Evolutionary conservation across 92 coral and sea anemone species (phyloP), one percentile per base, ranked within the genome.

Genomic region (Galaxea fascicularis): DNA sequence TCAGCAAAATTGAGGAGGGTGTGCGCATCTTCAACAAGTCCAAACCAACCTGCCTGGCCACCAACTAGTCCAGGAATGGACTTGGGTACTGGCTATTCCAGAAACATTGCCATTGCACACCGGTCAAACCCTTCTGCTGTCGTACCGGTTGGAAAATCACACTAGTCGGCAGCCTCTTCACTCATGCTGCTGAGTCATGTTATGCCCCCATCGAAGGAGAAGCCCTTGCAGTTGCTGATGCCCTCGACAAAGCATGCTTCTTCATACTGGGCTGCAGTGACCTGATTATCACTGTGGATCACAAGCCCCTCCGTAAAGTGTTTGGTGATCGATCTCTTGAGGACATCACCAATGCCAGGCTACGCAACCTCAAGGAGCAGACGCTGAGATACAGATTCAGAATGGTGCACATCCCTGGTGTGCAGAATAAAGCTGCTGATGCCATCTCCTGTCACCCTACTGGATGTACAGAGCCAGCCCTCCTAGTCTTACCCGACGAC

Each of bases 71-170:
- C 0, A 84, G 88, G 58, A 20, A 25, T 12, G 74, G 91, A 73
- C 74, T 82, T 67, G 86, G 91, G 0, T 87, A 22, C 83, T 82
- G 91, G 80, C 83, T 66, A 1, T 90, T 82, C 86, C 91, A 90
- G 66, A 83, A 87, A 76, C 92, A 88, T 63, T 91, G 90, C 80
- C 46, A 59, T 8, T 91, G 91, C 22, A 31, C 65, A 28, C 64
- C 88, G 72, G 47, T 56, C 0, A 71, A 82, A 26, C 89, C 95
- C 26, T 92, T 89, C 87, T 88, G 90, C 85, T 91, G 90, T 51
- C 74, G 13, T 64, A 84, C 79, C 15, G 88, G 94, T 66, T 91
- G 95, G 95, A 92, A 89, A 13, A 41, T 89, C 26, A 89, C 95
- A 1, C 71, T 92, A 0, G 93, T 92, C 15, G 85, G 91, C 10